Base-by-base conservation (phyloP, 2,113 vertebrate species). In the Clarias batrachus region DNA sequence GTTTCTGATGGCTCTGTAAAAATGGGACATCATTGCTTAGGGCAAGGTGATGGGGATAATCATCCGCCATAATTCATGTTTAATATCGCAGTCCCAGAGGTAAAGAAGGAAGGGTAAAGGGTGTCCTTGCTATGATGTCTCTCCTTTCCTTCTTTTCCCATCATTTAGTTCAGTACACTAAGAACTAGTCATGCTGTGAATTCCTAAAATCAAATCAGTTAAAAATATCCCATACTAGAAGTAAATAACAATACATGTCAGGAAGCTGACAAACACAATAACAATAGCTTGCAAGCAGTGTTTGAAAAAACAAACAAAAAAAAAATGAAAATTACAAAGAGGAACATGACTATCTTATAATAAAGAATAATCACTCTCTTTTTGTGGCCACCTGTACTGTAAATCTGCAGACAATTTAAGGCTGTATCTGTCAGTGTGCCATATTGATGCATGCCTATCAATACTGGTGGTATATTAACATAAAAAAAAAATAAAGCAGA, bases 21-120 rank as follows among this genome's bases (percentile, higher is more conserved):
- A 94, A 88, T 89, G 93, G 94, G 95, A 95, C 94, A 95, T 95
- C 94, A 94, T 95, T 95, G 95, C 96, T 97, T 95, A 93, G 95
- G 96, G 96, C 94, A 97, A 97, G 95, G 95, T 96, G 95, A 96
- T 91, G 93, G 91, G 91, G 95, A 93, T 95, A 96, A 96, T 96
- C 93, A 95, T 93, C 90, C 93, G 87, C 92, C 92, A 95, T 96
- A 96, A 96, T 95, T 97, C 94, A 96, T 94, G 91, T 95, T 97
- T 97, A 96, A 97, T 96, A 96, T 91, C 92, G 93, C 93, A 96
- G 93, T 94, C 94, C 93, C 90, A 90, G 90, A 87, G 91, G 96
- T 91, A 82, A 90, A 89, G 82, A 74, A 82, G 86, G 88, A 92
- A 91, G 89, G 88, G 93, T 92, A 93, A 88, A 84, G 25, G 27